Percentiles rank a stretch among this genome's conserved stretches.
These are phyloP conservation scores for Macquaria australasica DNA, from an alignment of 2,113 vertebrate genomes.

Conservation along the genomic window DNA sequence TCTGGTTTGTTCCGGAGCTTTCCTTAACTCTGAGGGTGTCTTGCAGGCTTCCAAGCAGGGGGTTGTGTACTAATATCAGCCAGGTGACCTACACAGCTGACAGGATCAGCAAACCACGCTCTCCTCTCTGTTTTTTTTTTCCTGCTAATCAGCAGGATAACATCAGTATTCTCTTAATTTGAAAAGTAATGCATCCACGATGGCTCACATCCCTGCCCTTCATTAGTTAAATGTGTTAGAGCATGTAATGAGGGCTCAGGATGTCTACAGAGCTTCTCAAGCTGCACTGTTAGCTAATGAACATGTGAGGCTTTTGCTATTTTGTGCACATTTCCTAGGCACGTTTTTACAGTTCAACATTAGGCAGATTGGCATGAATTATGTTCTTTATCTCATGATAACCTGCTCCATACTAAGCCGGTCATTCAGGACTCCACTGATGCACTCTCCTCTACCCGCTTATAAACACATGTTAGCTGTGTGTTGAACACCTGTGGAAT, in stretches of 20 bases:
- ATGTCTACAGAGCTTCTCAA: background rate
- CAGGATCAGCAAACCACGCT: background rate
- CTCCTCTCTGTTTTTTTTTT: background rate
- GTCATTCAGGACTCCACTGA: background rate
- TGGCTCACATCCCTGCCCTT: background rate
- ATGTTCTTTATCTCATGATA: background rate
- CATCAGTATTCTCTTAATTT: conserved; percentile 1
- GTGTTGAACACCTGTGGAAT: too few relatives aligned
- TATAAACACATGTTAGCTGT: too few relatives aligned
- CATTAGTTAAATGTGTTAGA: background rate
- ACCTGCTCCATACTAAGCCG: background rate
- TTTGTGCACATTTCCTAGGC: background rate
- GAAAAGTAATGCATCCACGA: background rate
- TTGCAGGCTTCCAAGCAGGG: background rate
- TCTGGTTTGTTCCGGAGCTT: conserved; percentile 17
- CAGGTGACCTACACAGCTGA: conserved; percentile 13
- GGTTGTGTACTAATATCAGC: background rate
- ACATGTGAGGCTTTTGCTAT: conserved; percentile 2
- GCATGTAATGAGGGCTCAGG: conserved; percentile 10
- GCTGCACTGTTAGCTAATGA: background rate
- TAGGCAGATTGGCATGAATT: too few relatives aligned
- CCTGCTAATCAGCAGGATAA: conserved; percentile 7
- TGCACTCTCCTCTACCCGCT: too few relatives aligned
- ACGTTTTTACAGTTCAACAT: background rate
- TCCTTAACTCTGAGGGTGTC: background rate